A percentile compares a stretch with the other conserved stretches of the same genome.
Evolutionary conservation across 2,888 invertebrate species (phyloP).

Genomic region (Dorcus hopei): DNA sequence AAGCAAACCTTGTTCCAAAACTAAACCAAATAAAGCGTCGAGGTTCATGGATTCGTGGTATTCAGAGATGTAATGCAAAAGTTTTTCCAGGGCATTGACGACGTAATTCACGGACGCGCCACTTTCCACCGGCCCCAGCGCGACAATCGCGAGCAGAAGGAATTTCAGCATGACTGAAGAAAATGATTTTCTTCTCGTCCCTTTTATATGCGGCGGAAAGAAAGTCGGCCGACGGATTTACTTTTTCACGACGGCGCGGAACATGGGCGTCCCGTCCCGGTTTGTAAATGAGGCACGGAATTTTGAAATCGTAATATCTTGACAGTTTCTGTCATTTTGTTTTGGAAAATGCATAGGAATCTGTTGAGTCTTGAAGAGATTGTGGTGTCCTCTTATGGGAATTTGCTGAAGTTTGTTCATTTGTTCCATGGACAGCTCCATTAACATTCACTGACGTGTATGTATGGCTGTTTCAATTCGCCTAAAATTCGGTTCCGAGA

Average conservation of each 20-base stretch:
- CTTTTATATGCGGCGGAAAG: slow-evolving; percentile 15
- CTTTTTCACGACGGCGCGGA: background rate
- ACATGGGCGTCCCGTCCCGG: background rate
- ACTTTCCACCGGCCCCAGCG: background rate
- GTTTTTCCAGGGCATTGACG: slow-evolving; percentile 27
- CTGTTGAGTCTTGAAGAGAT: too few species aligned
- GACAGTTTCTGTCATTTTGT: too few species aligned
- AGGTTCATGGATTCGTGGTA: slow-evolving; percentile 42
- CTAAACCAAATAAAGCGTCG: slow-evolving; percentile 43
- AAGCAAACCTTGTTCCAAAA: slow-evolving; percentile 43
- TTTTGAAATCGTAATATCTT: too few species aligned
- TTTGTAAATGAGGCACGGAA: too few species aligned
- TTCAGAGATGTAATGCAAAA: slow-evolving; percentile 38
- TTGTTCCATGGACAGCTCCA: too few species aligned
- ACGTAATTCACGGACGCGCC: slow-evolving; percentile 10
- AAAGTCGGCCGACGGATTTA: background rate
- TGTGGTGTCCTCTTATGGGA: too few species aligned
- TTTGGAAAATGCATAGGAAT: too few species aligned
- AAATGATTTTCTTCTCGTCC: slow-evolving; percentile 6
- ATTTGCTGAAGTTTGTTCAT: too few species aligned
- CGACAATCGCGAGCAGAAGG: slow-evolving; percentile 1
- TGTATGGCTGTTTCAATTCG: too few species aligned
- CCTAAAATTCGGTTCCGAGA: too few species aligned
- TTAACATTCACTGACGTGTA: too few species aligned
- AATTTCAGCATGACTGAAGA: slow-evolving; percentile 19